These are phyloP conservation scores for Drosophila auraria DNA, from an alignment of 1,140 invertebrate genomes.

Conservation along the genomic window DNA sequence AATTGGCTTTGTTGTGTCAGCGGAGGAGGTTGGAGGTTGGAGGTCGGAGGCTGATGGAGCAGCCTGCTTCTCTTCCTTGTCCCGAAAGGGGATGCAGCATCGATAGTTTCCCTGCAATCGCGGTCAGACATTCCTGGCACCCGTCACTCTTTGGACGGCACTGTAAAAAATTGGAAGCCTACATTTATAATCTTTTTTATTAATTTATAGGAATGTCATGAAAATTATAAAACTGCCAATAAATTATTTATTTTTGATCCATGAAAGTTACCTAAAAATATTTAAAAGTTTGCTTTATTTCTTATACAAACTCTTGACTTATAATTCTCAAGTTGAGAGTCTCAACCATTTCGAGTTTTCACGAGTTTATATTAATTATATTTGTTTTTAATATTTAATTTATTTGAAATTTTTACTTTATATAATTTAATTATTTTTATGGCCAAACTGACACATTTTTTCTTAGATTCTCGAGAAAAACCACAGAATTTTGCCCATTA, in stretches of 20 bases:
- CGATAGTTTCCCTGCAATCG: slow-evolving; percentile 50
- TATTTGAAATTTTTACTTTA: background rate
- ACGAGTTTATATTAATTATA: no score
- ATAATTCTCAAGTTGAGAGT: no score
- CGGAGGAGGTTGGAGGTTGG: background rate
- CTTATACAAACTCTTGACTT: no score
- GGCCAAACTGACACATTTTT: background rate
- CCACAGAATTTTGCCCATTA: slow-evolving; percentile 63
- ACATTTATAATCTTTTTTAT: no score
- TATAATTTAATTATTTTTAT: background rate
- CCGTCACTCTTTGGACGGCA: slow-evolving; percentile 5
- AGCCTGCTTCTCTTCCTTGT: no score
- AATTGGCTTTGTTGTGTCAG: slow-evolving; percentile 75
- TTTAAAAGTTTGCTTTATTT: background rate
- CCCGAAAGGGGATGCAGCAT: slow-evolving; percentile 25
- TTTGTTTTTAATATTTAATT: background rate
- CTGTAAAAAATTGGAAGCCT: background rate
- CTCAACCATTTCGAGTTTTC: no score
- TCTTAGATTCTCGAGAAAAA: slow-evolving; percentile 2
- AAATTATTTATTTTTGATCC: no score
- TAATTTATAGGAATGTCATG: no score
- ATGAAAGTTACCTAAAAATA: background rate
- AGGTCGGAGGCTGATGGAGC: background rate
- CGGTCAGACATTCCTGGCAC: background rate
- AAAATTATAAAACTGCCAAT: no score